These are phyloP conservation scores for Candoia aspera DNA, from an alignment of 2,113 vertebrate species.

Conservation along the genomic window DNA sequence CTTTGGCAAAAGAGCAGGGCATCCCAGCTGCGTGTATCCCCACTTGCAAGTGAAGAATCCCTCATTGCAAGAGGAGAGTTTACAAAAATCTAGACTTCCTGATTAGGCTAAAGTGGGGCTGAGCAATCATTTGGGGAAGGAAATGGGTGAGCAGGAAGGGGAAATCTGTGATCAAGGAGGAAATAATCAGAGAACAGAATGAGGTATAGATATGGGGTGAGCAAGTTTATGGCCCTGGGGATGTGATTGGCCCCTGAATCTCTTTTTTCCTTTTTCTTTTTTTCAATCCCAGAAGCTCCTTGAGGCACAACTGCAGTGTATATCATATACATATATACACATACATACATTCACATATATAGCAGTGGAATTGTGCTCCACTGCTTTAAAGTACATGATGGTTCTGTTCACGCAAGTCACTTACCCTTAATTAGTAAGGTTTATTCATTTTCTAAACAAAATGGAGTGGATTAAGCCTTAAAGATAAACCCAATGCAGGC, in stretches of 20 bases:
- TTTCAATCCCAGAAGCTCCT: no score
- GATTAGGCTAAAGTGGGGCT: not conserved
- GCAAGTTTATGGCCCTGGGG: not conserved
- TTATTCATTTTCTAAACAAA: no score
- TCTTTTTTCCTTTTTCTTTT: not conserved
- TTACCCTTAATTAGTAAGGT: no score
- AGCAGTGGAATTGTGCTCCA: no score
- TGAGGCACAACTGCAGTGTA: no score
- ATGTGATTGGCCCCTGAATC: not conserved
- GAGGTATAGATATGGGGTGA: not conserved
- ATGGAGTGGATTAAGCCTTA: no score
- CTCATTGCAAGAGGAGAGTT: not conserved
- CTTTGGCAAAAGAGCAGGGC: conserved; percentile 19
- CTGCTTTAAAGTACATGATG: no score
- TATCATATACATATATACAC: no score
- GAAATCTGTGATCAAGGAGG: not conserved
- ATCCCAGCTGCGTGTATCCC: not conserved
- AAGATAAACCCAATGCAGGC: no score
- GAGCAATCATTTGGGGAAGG: not conserved
- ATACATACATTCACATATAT: no score
- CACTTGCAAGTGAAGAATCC: not conserved
- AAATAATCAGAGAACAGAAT: not conserved
- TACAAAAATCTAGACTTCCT: not conserved
- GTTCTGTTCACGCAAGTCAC: no score
- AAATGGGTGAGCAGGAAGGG: not conserved